A percentile compares a stretch with the other conserved stretches of the same genome.
Evolutionary conservation across 2,113 vertebrate genomes (phyloP).

Genomic region (Erpornis zantholeuca): DNA sequence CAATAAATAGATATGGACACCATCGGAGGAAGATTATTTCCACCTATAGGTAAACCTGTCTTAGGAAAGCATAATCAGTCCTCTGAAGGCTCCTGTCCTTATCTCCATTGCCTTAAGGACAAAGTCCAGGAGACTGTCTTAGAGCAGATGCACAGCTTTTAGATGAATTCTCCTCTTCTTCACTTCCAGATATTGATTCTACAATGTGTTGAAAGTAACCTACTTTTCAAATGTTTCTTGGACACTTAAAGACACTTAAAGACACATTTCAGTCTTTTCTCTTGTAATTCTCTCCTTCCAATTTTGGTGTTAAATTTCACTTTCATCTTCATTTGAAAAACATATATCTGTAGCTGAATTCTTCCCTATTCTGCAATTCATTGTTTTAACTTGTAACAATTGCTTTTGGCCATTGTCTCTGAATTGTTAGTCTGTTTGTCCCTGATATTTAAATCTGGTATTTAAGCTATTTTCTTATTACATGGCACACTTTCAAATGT

Average conservation of each 20-base stretch:
- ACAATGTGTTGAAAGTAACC: slow-evolving; percentile 36
- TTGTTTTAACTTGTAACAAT: background rate
- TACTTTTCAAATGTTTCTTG: slow-evolving; percentile 45
- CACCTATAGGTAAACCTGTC: background rate
- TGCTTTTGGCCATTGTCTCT: background rate
- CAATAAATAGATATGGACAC: background rate
- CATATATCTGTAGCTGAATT: background rate
- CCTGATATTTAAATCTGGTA: background rate
- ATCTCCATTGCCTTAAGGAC: background rate
- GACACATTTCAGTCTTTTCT: background rate
- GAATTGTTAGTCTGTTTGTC: background rate
- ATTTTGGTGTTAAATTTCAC: background rate
- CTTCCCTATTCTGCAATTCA: background rate
- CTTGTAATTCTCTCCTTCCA: background rate
- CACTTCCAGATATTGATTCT: background rate
- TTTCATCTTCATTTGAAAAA: slow-evolving; percentile 3
- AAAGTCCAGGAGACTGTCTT: background rate
- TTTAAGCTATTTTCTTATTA: background rate
- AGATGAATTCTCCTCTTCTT: background rate
- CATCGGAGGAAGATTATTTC: background rate
- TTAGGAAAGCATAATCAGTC: background rate
- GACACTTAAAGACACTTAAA: background rate
- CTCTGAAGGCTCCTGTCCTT: background rate
- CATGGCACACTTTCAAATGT: background rate
- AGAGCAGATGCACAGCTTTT: background rate